Conservation (phyloP, 2,888 invertebrate genomes). For the Coenonympha arcania region DNA sequence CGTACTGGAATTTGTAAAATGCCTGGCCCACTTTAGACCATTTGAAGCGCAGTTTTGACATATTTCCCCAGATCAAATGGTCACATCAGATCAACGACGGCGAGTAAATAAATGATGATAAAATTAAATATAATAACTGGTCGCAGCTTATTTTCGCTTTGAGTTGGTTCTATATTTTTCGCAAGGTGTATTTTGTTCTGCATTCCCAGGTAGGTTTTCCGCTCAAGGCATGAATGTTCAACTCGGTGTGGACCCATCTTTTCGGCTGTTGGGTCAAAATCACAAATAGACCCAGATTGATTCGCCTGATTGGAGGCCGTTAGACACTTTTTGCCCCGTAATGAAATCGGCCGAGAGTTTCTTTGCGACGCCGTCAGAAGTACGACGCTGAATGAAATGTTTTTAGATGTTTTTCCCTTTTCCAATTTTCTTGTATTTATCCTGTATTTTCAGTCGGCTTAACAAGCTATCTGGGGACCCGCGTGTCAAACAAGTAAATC, state of each 20-base stretch:
- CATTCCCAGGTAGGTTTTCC: background rate
- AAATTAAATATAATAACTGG: too few relatives aligned
- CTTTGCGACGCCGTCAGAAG: slow-evolving; percentile 4
- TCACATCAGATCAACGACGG: too few relatives aligned
- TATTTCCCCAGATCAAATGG: too few relatives aligned
- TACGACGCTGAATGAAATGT: slow-evolving; percentile 3
- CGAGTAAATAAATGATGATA: too few relatives aligned
- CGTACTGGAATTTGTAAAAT: too few relatives aligned
- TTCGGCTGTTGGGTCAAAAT: slow-evolving; percentile 7
- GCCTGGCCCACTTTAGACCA: too few relatives aligned
- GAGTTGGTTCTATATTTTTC: too few relatives aligned
- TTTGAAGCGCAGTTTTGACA: too few relatives aligned
- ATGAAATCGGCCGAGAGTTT: slow-evolving; percentile 8
- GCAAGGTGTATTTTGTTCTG: too few relatives aligned
- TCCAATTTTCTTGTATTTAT: background rate
- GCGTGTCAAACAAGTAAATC: background rate
- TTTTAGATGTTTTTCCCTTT: slow-evolving; percentile 2
- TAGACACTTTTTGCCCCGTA: slow-evolving; percentile 16
- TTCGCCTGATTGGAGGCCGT: slow-evolving; percentile 19
- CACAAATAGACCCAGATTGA: slow-evolving; percentile 22
- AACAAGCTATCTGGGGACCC: background rate
- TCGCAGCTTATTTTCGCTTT: too few relatives aligned
- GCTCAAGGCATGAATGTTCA: background rate
- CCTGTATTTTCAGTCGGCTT: background rate
- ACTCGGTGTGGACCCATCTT: background rate